Base-by-base conservation (phyloP, 2,888 invertebrate species). In the Eristalis intricaria region DNA sequence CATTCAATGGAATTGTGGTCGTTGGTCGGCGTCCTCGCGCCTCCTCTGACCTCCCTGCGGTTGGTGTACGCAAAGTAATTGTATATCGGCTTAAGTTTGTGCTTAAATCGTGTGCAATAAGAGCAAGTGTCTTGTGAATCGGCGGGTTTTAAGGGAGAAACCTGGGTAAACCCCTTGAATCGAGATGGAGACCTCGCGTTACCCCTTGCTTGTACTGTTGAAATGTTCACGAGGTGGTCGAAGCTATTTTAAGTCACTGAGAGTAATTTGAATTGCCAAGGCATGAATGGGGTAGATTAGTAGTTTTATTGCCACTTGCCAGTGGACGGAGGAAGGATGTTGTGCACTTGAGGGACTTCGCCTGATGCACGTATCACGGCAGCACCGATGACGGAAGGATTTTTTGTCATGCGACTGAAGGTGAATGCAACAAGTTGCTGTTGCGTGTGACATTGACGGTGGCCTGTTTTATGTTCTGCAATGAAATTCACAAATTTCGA, bases 81-180 rank as follows among this genome's bases (percentile, higher is more conserved):
- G 26, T 40, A 26, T 70, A 70, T 35, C 19, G 23, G 38, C 15
- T 60, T 32, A 56, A 56, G 69, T 56, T 69, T 32, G 40, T 66
- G 11, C 43, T 66, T 66, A 43, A 43, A 43, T n/a, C 43, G n/a
- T 66, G 40, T 66, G 40, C 43, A 40, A 4, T n/a, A 43, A 43
- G 43, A 43, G n/a, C 50, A 7, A 7, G 50, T 19, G 19, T 8
- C n/a, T 50, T 5, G 50, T 7, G n/a, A 35, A 10, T 35, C 35
- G 35, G 10, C 43, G 43, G n/a, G 15, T 50, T 50, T 50, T 50
- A 5, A 1, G n/a, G 5, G 50, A 5, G 43, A 43, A 7, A 32
- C 32, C 10, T 32, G 32, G 8, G 32, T 32, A 32, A 32, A n/a
- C 10, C 32, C 32, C 32, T 10, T 32, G 32, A 32, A 50, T 43